Evolutionary conservation across 2,888 invertebrate species (phyloP), one percentile per base, ranked within the genome.

Genomic region (Acholoe squamosa): DNA sequence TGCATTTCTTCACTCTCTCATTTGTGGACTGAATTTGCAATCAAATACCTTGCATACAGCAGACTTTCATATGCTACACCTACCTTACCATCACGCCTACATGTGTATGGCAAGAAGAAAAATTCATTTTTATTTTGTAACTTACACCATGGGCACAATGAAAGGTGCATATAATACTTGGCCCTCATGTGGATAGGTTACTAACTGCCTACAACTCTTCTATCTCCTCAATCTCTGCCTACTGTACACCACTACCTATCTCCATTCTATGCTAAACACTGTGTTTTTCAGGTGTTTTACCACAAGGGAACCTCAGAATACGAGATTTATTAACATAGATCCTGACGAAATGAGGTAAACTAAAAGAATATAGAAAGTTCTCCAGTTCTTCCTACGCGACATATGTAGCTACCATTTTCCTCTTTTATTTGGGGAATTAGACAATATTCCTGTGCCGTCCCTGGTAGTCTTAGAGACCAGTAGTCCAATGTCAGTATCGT

Each of bases 271-370:
- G 56, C 56, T 86, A 31, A 86, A 86, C 86, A 86, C 86, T 86
- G 86, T 86, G 86, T 86, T 86, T 86, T 86, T 86, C 86, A 86
- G 86, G 86, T 86, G 56, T 86, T 86, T 86, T 86, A 86, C 86
- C 86, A 86, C 86, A 86, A 86, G 54, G 86, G 86, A 33, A 86
- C 86, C 86, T 86, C 86, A 86, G 86, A 86, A 86, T 86, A 86
- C 86, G 86, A 86, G 86, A 86, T 86, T 86, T 86, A 86, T 86
- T 86, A 86, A 86, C 86, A 80, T 86, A 86, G 86, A 86, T 86
- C 86, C 86, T 86, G 86, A 86, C 86, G 86, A 25, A 86, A 86
- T 86, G 86, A 86, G 86, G 86, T 86, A 86, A 86, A 54, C 86
- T 86, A 86, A 86, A 86, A 86, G 86, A 86, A 86, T 86, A 54